Base-by-base conservation (phyloP, 2,888 invertebrate genomes). In the Hirtodrosophila trivittata region DNA sequence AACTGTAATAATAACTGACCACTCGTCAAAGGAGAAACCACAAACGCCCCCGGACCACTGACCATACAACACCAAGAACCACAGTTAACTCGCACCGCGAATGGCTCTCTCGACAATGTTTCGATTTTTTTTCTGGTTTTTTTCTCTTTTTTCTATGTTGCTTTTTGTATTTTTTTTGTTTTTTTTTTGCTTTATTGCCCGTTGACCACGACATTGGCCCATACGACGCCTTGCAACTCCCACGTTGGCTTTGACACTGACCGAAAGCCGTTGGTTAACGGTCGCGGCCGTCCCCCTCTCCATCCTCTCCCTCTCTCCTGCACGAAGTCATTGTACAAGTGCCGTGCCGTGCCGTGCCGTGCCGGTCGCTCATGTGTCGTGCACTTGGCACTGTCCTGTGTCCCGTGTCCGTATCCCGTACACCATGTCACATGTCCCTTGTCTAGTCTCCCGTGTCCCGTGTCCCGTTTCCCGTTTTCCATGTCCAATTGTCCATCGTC, bases 191-290 rank as follows among this genome's bases (percentile, higher is more conserved):
- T 1, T 35, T 59, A 52, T 64, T 37, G 39, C 39, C 9, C 32
- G 25, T 46, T 59, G 66, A 9, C 57, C 63, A 26, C 74, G 58
- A 56, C 71, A 71, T 74, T 71, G 56, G 28, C 13, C 7, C 21
- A 28, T 9, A 9, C 2, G 9, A 3, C 5, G 28, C 28, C 28
- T 28, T 1, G 9, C 9, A 28, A n/a, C 28, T 2, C 28, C 28
- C 28, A 9, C 8, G 26, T 1, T 55, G 83, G 52, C 60, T 64
- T 68, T 85, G 86, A 75, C 83, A 85, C 67, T 85, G 83, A 78
- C 76, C 62, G 55, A 32, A 49, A 26, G 39, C 10, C 59, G 54
- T 28, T 6, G 33, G 51, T 39, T 33, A 46, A 12, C 10, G 43
- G 16, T 49, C 38, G 49, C 26, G 59, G 56, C 39, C 32, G 58